Evolutionary conservation across 2,113 vertebrate species (phyloP).

Genomic region (Microcebus lehilahytsara): DNA sequence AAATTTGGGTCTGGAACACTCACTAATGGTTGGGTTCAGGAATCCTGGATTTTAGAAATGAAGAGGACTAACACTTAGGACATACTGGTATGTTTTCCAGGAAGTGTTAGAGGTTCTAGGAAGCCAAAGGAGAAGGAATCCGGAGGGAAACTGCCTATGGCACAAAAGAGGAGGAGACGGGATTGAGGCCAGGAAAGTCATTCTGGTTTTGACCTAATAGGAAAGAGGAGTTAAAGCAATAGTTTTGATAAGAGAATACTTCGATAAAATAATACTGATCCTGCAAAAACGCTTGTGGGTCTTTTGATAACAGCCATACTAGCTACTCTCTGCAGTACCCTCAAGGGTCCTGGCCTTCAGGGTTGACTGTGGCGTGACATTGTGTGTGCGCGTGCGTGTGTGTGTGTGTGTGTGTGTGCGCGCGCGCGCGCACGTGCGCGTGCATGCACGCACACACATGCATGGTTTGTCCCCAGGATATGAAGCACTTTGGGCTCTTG

Average conservation of each 20-base stretch:
- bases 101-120: background rate
- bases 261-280: background rate
- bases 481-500: background rate
- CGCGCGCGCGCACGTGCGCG: no score
- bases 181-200: background rate
- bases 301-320: no score
- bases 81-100: no score
- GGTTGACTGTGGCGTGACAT: no score
- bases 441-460: fast-evolving
- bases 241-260: background rate
- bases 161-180: background rate
- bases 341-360: no score
- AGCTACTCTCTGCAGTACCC: no score
- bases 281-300: no score
- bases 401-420: fast-evolving
- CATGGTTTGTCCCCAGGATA: background rate
- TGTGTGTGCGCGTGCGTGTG: background rate
- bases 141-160: background rate
- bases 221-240: background rate
- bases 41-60: background rate
- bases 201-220: background rate
- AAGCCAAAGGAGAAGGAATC: background rate
- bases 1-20: background rate
- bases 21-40: background rate
- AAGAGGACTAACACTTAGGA: background rate